These are phyloP conservation scores for Sylvia atricapilla DNA, from an alignment of 2,113 vertebrate species.

Conservation along the genomic window DNA sequence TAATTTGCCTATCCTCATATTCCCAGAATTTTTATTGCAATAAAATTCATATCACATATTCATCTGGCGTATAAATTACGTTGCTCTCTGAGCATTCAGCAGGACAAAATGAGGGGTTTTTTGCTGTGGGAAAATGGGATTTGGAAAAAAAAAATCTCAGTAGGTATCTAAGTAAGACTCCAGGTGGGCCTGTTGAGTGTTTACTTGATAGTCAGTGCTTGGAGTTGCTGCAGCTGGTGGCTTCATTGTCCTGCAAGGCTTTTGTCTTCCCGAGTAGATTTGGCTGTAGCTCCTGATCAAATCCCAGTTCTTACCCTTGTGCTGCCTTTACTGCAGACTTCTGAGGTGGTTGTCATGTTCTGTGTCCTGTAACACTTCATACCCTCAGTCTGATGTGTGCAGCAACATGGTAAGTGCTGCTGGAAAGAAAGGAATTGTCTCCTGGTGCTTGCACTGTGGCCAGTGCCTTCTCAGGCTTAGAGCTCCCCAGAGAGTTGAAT, in stretches of 20 bases:
- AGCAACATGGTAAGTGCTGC: neutral
- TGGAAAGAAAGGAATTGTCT: neutral
- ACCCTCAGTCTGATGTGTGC: accelerated
- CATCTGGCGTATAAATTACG: neutral
- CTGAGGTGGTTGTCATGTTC: neutral
- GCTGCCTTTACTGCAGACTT: neutral
- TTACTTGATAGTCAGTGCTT: neutral
- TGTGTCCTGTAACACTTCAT: accelerated
- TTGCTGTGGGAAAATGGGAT: neutral
- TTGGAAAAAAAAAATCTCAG: neutral
- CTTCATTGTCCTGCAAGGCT: neutral
- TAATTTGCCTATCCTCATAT: neutral
- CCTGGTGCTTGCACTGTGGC: neutral
- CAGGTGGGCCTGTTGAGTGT: neutral
- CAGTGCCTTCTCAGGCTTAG: neutral
- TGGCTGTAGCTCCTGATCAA: neutral
- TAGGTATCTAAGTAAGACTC: no score
- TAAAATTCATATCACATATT: neutral
- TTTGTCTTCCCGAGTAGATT: neutral
- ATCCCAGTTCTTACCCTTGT: accelerated
- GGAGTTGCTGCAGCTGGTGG: neutral
- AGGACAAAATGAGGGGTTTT: neutral
- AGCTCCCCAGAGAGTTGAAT: neutral
- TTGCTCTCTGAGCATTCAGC: neutral
- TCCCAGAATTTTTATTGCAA: neutral